Conservation (phyloP, 2,888 invertebrate genomes). For the Zootermopsis nevadensis region DNA sequence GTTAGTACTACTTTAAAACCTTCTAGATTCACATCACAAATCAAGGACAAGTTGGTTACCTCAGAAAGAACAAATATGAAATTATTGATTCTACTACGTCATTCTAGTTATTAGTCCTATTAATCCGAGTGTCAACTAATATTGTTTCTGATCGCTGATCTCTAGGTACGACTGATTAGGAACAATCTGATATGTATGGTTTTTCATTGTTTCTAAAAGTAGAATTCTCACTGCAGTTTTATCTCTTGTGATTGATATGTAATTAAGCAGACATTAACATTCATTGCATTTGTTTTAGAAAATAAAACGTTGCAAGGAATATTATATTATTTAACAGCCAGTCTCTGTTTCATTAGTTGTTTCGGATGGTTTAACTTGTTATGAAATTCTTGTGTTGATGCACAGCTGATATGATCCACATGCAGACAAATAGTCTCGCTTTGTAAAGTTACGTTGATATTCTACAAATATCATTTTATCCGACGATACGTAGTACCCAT, state of each 20-base stretch:
- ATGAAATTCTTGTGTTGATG: no score
- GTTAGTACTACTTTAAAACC: no score
- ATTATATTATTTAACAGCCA: neutral
- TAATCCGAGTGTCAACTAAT: neutral
- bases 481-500: no score
- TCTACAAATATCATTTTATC: no score
- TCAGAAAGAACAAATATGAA: neutral
- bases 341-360: neutral
- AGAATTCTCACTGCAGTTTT: slow-evolving; percentile 16
- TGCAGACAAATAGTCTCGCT: no score
- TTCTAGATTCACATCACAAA: neutral
- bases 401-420: no score
- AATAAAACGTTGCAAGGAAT: neutral
- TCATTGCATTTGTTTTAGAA: neutral
- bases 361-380: no score
- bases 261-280: neutral
- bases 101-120: neutral
- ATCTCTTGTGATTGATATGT: slow-evolving; percentile 10
- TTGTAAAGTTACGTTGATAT: no score
- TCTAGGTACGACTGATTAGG: slow-evolving; percentile 31
- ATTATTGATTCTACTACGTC: neutral
- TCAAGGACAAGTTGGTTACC: neutral
- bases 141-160: neutral
- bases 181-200: slow-evolving; percentile 46
- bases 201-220: slow-evolving; percentile 23